Conservation (phyloP, 2,113 vertebrate species). For the Zapus hudsonius region DNA sequence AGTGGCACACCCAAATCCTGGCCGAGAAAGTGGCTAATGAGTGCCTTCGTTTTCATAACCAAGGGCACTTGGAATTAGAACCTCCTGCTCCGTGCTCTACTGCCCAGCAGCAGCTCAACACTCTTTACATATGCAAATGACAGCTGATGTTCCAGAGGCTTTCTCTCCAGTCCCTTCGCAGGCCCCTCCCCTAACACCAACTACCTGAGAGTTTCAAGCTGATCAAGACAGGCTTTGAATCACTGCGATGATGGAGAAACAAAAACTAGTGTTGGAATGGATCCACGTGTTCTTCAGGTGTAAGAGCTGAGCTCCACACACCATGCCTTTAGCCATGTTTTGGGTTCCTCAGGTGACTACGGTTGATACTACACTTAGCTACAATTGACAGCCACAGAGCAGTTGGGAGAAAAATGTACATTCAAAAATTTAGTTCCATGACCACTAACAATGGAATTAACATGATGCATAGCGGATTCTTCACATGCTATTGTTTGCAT, state of each 20-base stretch:
- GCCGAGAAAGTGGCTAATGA: neutral
- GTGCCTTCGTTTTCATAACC: neutral
- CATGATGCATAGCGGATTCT: neutral
- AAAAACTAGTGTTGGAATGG: neutral
- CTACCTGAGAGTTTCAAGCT: neutral
- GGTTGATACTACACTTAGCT: neutral
- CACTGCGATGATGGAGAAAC: neutral
- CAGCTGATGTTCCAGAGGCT: neutral
- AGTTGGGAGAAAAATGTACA: neutral
- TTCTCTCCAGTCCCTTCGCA: neutral
- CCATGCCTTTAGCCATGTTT: neutral
- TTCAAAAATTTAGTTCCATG: neutral
- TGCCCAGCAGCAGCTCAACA: neutral
- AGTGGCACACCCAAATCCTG: constrained; percentile 41
- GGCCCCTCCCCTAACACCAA: neutral
- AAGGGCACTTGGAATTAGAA: constrained; percentile 36
- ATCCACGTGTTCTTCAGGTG: neutral
- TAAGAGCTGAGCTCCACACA: neutral
- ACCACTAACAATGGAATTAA: neutral
- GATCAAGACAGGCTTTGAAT: neutral
- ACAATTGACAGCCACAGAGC: neutral
- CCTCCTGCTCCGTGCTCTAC: neutral
- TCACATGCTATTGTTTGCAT: neutral
- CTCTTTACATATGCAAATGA: neutral
- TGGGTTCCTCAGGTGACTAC: neutral